Evolutionary conservation across 2,888 invertebrate genomes (phyloP), one percentile per base, ranked within the genome.

Genomic region (Dasypogon diadema): DNA sequence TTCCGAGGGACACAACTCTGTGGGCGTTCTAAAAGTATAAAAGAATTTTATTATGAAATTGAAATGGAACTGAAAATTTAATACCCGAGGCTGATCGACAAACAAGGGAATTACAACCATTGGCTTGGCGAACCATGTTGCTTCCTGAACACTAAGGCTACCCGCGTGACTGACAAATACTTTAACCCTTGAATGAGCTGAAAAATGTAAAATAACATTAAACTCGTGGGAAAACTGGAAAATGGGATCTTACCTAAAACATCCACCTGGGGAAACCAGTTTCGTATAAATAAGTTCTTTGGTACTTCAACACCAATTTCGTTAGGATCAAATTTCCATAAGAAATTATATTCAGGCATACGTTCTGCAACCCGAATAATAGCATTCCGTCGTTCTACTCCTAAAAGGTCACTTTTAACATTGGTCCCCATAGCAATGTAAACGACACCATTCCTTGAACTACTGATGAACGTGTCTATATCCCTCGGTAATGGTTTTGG

Each of bases 261-360:
- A 79, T 88, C 88, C 73, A 84, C 86, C 77, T 89, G 89, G 0
- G 89, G 88, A 34, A 88, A 77, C 88, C 89, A 89, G 26, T 85
- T 83, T 65, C 80, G 82, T 1, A 87, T 79, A 78, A 86, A 81
- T 0, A 89, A 82, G 80, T 89, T 89, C 4, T 80, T 75, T 0
- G 88, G 86, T 22, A 84, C 79, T 8, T 83, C 80, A 0, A 76
- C 2, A 42, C 77, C 68, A 2, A 75, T 48, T 10, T 48, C 56
- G 4, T 77, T 51, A 0, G 16, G 21, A 51, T 83, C 82, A 37
- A 82, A 81, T 79, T 85, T 86, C 85, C 85, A 86, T 2, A 87
- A 63, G 18, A 87, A 85, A 10, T 83, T 81, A 75, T 83, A 84
- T 2, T 84, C 80, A 0, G 80, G 79, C 21, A 85, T 78, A 6